Evolutionary conservation across 2,113 vertebrate genomes (phyloP).

Genomic region (Oceanodroma tethys): DNA sequence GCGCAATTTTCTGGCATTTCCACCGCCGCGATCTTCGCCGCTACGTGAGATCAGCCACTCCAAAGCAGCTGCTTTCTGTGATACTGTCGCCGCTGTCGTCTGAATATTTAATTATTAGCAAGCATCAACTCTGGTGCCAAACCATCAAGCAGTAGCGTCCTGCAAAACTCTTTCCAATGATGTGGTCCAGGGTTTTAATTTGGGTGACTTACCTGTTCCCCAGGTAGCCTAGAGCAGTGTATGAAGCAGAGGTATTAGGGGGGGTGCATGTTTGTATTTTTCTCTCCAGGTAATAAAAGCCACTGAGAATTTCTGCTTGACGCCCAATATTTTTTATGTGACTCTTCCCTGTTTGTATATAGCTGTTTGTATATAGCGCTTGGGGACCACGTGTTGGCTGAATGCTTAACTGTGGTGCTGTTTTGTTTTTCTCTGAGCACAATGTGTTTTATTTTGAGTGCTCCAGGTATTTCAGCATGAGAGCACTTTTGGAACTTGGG

Average conservation of each 20-base stretch:
- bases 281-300: background rate
- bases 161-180: background rate
- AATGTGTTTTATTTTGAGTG: background rate
- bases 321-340: background rate
- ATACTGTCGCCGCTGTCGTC: rapidly evolving
- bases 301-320: background rate
- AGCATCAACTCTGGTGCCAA: background rate
- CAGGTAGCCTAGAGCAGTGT: background rate
- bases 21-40: rapidly evolving
- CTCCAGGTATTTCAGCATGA: background rate
- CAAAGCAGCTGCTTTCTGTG: background rate
- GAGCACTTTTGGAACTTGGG: background rate
- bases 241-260: too few relatives aligned
- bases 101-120: background rate
- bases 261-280: background rate
- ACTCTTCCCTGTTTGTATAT: background rate
- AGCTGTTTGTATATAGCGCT: background rate
- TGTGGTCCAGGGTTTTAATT: background rate
- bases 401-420: rapidly evolving
- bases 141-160: background rate
- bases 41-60: background rate
- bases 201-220: background rate
- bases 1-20: background rate
- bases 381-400: rapidly evolving
- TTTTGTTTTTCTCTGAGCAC: background rate